Base-by-base conservation (phyloP, 1,140 invertebrate species). In the Aphis gossypii region DNA sequence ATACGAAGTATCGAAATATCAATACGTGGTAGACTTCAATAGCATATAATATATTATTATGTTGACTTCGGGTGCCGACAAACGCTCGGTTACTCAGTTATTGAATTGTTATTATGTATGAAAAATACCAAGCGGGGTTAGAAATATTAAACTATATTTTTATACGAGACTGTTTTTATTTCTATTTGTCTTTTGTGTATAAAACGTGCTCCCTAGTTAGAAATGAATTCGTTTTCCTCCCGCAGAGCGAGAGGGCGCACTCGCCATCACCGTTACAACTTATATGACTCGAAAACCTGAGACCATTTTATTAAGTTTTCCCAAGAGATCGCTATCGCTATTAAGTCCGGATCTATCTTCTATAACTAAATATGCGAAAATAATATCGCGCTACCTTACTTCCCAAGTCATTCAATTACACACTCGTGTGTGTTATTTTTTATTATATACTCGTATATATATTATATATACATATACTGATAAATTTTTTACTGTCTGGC, bases 331-430 rank as follows among this genome's bases (percentile, higher is more conserved):
- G 82, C 14, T 93, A 93, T 93, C 92, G 2, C 25, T 41, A 18
- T 60, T 30, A 92, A 54, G 48, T 54, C 82, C 82, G 48, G 82
- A 56, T 86, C 82, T 38, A 38, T 48, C 68, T 92, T 84, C n/a
- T 35, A n/a, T 11, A 54, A 48, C 30, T 87, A 38, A 76, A 89
- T 92, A 82, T 38, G 90, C 90, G 68, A 83, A 92, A 83, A 83
- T 48, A 83, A 83, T 48, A 92, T 35, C 44, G 38, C 30, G 76
- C 48, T 83, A 93, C 82, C 76, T 84, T 54, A 86, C 82, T 93
- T 93, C 92, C 82, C 92, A 54, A 93, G 92, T 93, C 92, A 23
- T 93, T 93, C 92, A 93, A 93, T 93, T 93, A 93, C 44, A 82
- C 44, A 44, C 92, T 86, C 48, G n/a, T 41, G 82, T 86, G 48